Percentiles rank a stretch among this genome's conserved stretches.
phyloP scores from a whole-genome alignment of 2,888 invertebrate genomes.

The Aphodius sticticus region DNA sequence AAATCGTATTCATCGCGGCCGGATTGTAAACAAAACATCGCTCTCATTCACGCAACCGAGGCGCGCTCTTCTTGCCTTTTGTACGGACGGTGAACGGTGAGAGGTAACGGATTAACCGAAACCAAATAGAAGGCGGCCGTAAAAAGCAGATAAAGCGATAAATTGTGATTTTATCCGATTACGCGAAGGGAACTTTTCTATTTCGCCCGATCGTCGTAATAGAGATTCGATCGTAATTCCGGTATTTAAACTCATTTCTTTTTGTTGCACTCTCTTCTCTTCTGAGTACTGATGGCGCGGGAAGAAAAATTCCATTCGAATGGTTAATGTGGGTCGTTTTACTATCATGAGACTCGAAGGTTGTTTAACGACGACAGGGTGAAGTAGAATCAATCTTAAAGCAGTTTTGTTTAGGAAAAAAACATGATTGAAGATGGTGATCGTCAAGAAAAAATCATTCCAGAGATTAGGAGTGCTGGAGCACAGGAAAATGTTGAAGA shows the following conservation, averaged over 20 bases:
- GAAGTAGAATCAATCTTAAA: too few relatives aligned
- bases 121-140: conserved; percentile 4
- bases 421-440: too few relatives aligned
- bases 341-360: too few relatives aligned
- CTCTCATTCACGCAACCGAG: background rate
- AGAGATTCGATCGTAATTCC: background rate
- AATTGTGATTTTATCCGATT: background rate
- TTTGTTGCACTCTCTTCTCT: background rate
- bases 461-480: too few relatives aligned
- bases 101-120: background rate
- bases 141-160: background rate
- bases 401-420: too few relatives aligned
- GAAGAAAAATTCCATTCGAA: too few relatives aligned
- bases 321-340: too few relatives aligned
- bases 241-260: background rate
- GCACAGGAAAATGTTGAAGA: too few relatives aligned
- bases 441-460: too few relatives aligned
- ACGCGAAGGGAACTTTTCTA: background rate
- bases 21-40: conserved; percentile 13
- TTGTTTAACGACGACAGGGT: too few relatives aligned
- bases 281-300: too few relatives aligned
- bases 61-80: background rate
- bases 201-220: background rate
- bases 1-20: conserved; percentile 6
- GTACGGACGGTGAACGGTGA: background rate